Evolutionary conservation across 2,888 invertebrate genomes (phyloP), one percentile per base, ranked within the genome.

Genomic region (Pecten maximus): DNA sequence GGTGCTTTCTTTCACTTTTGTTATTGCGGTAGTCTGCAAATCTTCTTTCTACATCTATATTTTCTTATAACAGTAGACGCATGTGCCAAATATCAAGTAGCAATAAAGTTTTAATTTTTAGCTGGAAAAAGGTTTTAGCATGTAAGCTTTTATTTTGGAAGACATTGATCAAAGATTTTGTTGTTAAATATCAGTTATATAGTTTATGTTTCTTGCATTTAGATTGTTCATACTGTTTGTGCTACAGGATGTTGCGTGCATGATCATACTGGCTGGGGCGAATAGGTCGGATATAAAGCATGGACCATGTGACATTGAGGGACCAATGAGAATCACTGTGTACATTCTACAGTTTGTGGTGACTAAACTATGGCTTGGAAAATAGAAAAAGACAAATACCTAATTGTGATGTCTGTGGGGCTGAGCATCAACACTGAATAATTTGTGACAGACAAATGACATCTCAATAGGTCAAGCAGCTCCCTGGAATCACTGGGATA

Each of bases 321-420:
- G 74, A 74, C 74, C 74, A 74, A 74, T 74, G 35, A 74, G 74
- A 74, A 23, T 74, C 74, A 74, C 74, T 74, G 19, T 54, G 54
- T 54, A 74, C 74, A 6, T 74, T 74, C 74, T 35, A 35, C 35
- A 12, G 35, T 35, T 74, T 35, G 74, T 74, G 74, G 35, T 28
- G 74, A 74, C 28, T 35, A 74, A 19, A 28, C 74, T 19, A 54
- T 54, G 50, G 50, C 50, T 54, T 74, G 74, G 35, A 74, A 74
- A 74, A 74, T 35, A 28, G 35, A 54, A 23, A 54, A 23, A 54
- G 54, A 54, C 54, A 28, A 74, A 74, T 74, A 74, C 28, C 28
- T 74, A 74, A 35, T 28, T 28, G 10, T 74, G 74, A 74, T 74
- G 28, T 74, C 35, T 12, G 23, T 74, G 74, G n/a, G 10, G 35